Evolutionary conservation across 2,888 invertebrate genomes (phyloP).

Genomic region (Ernsta delagoae): DNA sequence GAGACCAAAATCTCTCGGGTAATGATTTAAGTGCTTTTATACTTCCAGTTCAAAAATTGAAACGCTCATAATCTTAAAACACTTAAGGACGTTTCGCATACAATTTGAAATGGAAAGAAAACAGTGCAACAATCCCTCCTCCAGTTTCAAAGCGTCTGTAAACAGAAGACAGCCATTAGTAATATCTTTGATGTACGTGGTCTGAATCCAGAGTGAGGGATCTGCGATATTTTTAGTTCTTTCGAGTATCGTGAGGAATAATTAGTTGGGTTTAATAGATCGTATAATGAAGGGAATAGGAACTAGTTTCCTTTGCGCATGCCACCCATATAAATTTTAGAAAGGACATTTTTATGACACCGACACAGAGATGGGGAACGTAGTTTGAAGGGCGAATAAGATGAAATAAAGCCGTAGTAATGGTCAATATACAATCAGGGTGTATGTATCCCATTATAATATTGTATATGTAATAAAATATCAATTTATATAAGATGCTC

Average conservation of each 20-base stretch:
- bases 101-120: constrained; percentile 34
- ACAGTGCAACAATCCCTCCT: constrained; percentile 32
- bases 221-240: constrained; percentile 42
- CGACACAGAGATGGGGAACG: neutral
- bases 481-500: neutral
- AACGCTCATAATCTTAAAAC: constrained; percentile 20
- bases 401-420: neutral
- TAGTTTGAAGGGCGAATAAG: neutral
- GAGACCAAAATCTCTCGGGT: neutral
- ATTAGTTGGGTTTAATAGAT: constrained; percentile 18
- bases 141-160: constrained; percentile 40
- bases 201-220: constrained; percentile 46
- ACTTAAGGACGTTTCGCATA: constrained; percentile 24
- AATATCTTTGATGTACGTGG: constrained; percentile 52
- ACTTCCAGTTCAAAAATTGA: constrained; percentile 1
- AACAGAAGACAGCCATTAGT: constrained; percentile 47
- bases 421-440: neutral
- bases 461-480: neutral
- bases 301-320: neutral
- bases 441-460: neutral
- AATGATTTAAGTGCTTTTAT: neutral
- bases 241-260: constrained; percentile 13
- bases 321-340: neutral
- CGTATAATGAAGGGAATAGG: neutral
- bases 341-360: constrained; percentile 11